Percentiles rank a stretch among this genome's conserved stretches.
Evolutionary conservation across 2,113 vertebrate genomes (phyloP).

Genomic region (Apaloderma vittatum): DNA sequence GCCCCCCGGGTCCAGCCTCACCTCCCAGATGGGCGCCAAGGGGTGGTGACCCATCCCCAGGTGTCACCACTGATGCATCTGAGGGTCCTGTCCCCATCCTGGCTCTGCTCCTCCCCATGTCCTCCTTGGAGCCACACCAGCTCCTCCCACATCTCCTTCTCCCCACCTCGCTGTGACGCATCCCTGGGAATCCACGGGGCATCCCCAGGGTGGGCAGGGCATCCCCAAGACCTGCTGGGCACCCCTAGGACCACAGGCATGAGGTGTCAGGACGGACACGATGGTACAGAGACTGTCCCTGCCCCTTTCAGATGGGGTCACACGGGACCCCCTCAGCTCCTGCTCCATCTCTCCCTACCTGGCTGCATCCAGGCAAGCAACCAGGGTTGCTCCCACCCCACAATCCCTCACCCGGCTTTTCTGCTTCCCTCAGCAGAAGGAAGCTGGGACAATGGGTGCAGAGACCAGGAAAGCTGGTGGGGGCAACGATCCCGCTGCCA

Average conservation of each 20-base stretch:
- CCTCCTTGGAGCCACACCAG: not conserved
- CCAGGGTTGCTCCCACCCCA: not conserved
- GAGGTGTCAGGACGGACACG: fast-evolving
- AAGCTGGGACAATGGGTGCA: slow-evolving; percentile 13
- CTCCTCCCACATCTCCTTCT: not conserved
- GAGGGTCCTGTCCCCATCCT: not conserved
- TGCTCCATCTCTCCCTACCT: not conserved
- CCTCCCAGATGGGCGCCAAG: not conserved
- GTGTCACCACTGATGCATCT: not conserved
- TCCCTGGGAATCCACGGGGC: fast-evolving
- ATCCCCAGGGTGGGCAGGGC: not conserved
- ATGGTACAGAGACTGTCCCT: not conserved
- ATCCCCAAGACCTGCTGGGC: fast-evolving
- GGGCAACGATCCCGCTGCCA: not conserved
- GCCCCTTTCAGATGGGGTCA: fast-evolving
- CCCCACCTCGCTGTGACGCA: fast-evolving
- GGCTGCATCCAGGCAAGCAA: not conserved
- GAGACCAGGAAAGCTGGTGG: not conserved
- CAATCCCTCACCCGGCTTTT: fast-evolving
- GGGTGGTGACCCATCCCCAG: not conserved
- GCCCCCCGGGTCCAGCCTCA: not conserved
- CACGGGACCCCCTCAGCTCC: fast-evolving
- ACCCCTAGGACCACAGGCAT: fast-evolving
- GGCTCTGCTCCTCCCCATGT: not conserved
- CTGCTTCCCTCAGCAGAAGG: not conserved